These are phyloP conservation scores for Lycodopsis pacificus DNA, from an alignment of 2,797 vertebrate genomes.

Conservation along the genomic window DNA sequence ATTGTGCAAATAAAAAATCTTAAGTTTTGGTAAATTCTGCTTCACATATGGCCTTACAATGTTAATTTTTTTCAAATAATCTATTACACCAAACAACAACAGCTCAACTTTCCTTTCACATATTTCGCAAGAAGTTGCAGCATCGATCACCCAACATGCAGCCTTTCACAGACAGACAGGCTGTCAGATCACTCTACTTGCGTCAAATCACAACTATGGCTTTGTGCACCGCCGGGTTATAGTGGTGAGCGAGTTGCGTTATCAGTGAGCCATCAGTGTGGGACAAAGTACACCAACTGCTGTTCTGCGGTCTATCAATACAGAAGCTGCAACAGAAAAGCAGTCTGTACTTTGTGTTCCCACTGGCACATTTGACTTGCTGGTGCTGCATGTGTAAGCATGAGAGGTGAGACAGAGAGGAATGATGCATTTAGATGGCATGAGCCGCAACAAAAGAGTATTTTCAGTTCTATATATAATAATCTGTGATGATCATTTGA, in stretches of 20 bases:
- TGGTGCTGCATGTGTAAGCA: not conserved
- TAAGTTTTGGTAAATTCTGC: too few relatives aligned
- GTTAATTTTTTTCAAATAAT: too few relatives aligned
- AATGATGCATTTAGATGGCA: not conserved
- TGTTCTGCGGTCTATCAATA: constrained; percentile 16
- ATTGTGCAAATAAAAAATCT: too few relatives aligned
- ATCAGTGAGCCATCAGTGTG: constrained; percentile 17
- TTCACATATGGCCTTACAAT: too few relatives aligned
- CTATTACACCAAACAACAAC: too few relatives aligned
- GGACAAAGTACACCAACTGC: constrained; percentile 10
- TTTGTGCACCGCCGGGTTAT: constrained; percentile 26
- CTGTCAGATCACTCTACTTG: constrained; percentile 1
- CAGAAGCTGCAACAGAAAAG: not conserved
- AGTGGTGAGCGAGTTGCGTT: constrained; percentile 33
- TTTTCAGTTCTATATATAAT: not conserved
- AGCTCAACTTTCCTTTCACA: too few relatives aligned
- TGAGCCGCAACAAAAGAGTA: not conserved
- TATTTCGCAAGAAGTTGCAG: not conserved
- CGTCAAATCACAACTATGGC: not conserved
- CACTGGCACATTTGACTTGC: not conserved
- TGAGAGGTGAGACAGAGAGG: not conserved
- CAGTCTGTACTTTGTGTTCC: constrained; percentile 1
- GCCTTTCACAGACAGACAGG: not conserved
- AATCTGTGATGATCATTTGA: not conserved
- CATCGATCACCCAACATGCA: not conserved